Conservation (phyloP, 2,888 invertebrate species). For the Acrobasis consociella region DNA sequence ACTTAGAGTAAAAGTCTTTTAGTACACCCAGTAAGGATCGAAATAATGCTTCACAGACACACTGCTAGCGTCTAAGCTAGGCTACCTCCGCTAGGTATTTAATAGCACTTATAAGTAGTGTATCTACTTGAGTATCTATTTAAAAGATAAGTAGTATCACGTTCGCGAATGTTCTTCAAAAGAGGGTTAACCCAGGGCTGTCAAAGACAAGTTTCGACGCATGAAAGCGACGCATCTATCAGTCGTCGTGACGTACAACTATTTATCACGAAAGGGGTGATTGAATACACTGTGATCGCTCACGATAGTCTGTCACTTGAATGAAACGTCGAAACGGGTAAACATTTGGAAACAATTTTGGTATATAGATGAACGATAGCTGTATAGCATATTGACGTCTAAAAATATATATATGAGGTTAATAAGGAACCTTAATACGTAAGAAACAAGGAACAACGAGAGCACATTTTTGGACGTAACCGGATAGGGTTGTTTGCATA, state of each 20-base stretch:
- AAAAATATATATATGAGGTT: neutral
- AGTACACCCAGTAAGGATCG: too few species aligned
- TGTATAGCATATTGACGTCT: neutral
- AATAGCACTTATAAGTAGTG: too few species aligned
- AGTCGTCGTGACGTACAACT: neutral
- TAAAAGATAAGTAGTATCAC: neutral
- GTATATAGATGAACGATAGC: constrained; percentile 9
- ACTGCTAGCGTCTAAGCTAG: too few species aligned
- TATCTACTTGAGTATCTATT: too few species aligned
- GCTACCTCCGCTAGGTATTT: too few species aligned
- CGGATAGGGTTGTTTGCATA: constrained; percentile 14
- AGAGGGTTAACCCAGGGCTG: constrained; percentile 1
- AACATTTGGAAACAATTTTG: constrained; percentile 18
- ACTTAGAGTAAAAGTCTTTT: too few species aligned
- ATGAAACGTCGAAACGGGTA: constrained; percentile 44
- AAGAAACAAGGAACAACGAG: neutral
- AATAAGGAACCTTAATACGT: neutral
- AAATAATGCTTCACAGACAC: too few species aligned
- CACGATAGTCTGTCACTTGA: constrained; percentile 50
- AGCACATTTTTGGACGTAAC: neutral
- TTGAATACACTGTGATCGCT: constrained; percentile 59
- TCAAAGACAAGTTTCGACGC: neutral
- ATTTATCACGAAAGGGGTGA: constrained; percentile 17
- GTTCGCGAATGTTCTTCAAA: neutral
- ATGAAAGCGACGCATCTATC: constrained; percentile 12